Percentiles rank a stretch among this genome's conserved stretches.
Evolutionary conservation across 2,113 vertebrate species (phyloP).

Genomic region (Stercorarius parasiticus): DNA sequence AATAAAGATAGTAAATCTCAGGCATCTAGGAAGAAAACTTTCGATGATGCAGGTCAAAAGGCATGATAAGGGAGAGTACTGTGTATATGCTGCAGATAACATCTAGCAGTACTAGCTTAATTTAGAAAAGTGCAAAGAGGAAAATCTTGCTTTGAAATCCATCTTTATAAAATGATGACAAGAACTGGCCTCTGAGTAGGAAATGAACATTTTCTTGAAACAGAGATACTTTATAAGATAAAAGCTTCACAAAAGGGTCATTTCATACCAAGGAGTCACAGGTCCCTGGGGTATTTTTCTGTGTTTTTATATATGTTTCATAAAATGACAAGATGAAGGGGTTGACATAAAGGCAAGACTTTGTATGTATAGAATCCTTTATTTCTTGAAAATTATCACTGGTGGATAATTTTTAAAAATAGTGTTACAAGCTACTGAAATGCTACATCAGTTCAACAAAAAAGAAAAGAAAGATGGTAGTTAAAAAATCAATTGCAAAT

Average conservation of each 20-base stretch:
- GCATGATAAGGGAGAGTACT: neutral
- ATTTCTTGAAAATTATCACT: neutral
- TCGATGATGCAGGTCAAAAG: neutral
- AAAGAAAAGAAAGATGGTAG: conserved; percentile 20
- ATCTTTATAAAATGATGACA: neutral
- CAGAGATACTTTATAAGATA: neutral
- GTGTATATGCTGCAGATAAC: neutral
- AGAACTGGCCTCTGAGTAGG: neutral
- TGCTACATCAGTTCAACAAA: neutral
- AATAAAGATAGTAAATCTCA: neutral
- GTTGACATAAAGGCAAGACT: neutral
- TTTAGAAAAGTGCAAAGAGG: neutral
- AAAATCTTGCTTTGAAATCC: neutral
- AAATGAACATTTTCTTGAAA: conserved; percentile 18
- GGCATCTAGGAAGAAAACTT: neutral
- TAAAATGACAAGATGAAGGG: conserved; percentile 15
- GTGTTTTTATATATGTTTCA: neutral
- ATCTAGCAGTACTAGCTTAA: neutral
- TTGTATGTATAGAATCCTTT: neutral
- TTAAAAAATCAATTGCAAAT: neutral
- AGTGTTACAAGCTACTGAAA: neutral
- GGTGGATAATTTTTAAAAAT: conserved; percentile 38
- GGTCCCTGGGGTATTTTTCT: neutral
- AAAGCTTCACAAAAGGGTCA: neutral
- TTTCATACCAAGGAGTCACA: neutral